Conservation (phyloP, 2,797 vertebrate genomes). For the Gallirallus australis region DNA sequence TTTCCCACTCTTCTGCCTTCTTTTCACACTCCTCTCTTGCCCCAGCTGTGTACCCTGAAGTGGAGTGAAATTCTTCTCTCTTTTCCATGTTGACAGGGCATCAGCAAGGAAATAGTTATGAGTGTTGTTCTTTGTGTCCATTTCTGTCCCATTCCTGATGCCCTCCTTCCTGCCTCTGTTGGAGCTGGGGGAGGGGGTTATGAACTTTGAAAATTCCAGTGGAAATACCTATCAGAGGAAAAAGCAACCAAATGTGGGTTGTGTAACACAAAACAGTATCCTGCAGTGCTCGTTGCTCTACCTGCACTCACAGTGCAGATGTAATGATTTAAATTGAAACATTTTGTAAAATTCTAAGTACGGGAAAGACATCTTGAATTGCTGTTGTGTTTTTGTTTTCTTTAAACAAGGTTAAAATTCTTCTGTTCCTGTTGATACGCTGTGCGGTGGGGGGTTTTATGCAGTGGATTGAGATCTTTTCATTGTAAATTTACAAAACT, state of each 20-base stretch:
- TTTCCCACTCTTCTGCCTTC: neutral
- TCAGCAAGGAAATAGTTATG: neutral
- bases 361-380: neutral
- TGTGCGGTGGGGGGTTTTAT: neutral
- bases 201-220: neutral
- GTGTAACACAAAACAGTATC: neutral
- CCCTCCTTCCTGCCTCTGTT: neutral
- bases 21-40: neutral
- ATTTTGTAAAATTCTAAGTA: neutral
- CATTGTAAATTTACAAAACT: neutral
- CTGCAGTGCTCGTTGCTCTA: neutral
- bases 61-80: neutral
- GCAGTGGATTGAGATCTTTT: neutral
- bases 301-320: neutral
- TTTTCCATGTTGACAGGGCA: fast-evolving
- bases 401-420: neutral
- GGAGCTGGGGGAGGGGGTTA: neutral
- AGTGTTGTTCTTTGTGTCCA: neutral
- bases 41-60: neutral
- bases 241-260: neutral
- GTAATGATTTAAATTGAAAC: neutral
- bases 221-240: neutral
- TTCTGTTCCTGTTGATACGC: neutral
- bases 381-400: neutral
- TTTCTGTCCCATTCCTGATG: neutral